A percentile compares a stretch with the other conserved stretches of the same genome.
Evolutionary conservation across 2,888 invertebrate genomes (phyloP).

Genomic region (Thera britannica): DNA sequence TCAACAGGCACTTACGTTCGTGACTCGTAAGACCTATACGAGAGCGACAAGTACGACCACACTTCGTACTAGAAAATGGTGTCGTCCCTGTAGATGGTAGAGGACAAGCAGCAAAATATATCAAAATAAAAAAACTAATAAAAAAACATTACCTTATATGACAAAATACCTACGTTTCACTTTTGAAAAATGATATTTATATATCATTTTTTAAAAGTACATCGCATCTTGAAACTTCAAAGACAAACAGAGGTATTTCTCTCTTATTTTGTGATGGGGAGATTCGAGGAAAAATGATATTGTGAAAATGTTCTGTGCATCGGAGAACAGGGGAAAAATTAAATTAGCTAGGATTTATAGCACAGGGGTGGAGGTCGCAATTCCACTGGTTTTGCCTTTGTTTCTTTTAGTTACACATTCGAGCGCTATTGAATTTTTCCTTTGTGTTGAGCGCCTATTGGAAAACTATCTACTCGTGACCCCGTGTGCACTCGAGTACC

Average conservation of each 20-base stretch:
- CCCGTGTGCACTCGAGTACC: slow-evolving; percentile 3
- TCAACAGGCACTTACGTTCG: too few relatives aligned
- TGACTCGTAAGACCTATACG: too few relatives aligned
- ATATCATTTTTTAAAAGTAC: not conserved
- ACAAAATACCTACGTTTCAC: not conserved
- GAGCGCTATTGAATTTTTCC: slow-evolving; percentile 31
- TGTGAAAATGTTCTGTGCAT: slow-evolving; percentile 47
- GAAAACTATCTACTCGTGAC: slow-evolving; percentile 22
- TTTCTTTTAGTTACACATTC: slow-evolving; percentile 33
- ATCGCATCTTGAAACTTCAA: slow-evolving; percentile 19
- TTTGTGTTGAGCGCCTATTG: slow-evolving; percentile 26
- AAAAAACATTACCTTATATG: too few relatives aligned
- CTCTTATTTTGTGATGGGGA: slow-evolving; percentile 35
- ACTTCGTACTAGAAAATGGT: too few relatives aligned
- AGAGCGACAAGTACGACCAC: too few relatives aligned
- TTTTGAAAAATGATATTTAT: not conserved
- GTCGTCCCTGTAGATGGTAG: too few relatives aligned
- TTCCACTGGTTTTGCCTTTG: slow-evolving; percentile 37
- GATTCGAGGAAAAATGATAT: slow-evolving; percentile 43
- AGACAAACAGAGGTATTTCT: slow-evolving; percentile 37
- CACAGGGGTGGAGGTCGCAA: slow-evolving; percentile 36
- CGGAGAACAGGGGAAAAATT: slow-evolving; percentile 49
- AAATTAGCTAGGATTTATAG: slow-evolving; percentile 49
- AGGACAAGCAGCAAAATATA: too few relatives aligned
- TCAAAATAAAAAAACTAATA: too few relatives aligned